phyloP scores from a whole-genome alignment of 2,113 vertebrate species.

The Ceyx margarethae region DNA sequence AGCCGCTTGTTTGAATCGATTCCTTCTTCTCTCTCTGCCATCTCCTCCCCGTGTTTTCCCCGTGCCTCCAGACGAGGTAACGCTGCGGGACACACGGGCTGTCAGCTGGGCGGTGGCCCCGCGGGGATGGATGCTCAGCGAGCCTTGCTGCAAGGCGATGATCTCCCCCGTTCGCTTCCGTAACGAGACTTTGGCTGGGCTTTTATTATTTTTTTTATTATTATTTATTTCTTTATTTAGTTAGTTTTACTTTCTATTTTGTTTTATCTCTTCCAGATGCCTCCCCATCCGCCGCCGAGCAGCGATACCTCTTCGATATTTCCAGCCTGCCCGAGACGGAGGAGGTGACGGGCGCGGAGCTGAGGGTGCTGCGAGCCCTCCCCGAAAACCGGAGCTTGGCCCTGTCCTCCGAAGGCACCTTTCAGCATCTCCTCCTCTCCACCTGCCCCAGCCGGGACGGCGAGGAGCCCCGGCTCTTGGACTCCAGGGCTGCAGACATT shows the following conservation, averaged over 20 bases:
- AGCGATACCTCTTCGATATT: conserved; percentile 82
- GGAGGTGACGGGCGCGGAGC: conserved; percentile 80
- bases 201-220: background rate
- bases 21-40: background rate
- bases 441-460: conserved; percentile 51
- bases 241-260: background rate
- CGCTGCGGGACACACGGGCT: fast-evolving
- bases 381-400: conserved; percentile 52
- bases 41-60: fast-evolving
- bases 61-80: background rate
- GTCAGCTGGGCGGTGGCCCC: background rate
- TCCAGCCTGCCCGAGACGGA: conserved; percentile 77
- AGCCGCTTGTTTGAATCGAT: background rate
- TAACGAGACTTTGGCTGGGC: background rate
- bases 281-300: background rate
- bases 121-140: background rate
- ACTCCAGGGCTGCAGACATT: conserved; percentile 73
- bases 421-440: conserved; percentile 77
- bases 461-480: conserved; percentile 60
- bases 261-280: conserved; percentile 35
- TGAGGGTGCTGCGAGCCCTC: conserved; percentile 76
- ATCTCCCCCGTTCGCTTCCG: fast-evolving
- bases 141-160: background rate
- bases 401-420: conserved; percentile 55
- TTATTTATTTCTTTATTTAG: fast-evolving